Conservation (phyloP, 2,888 invertebrate genomes). For the Tiliacea aurago region DNA sequence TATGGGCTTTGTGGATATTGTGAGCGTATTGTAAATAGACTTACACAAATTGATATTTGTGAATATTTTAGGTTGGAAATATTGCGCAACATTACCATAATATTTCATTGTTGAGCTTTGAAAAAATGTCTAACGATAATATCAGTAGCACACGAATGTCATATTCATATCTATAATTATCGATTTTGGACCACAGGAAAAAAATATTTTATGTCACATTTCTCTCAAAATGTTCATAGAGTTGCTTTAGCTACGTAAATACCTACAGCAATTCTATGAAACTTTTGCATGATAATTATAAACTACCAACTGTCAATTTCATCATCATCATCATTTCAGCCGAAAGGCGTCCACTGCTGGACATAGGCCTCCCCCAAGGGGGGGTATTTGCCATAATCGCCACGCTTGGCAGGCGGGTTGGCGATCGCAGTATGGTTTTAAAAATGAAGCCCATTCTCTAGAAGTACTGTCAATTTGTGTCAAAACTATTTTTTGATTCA, state of each 20-base stretch:
- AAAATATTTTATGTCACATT: background rate
- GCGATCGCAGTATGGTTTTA: too few relatives aligned
- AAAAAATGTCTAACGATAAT: background rate
- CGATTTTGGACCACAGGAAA: background rate
- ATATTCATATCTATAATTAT: background rate
- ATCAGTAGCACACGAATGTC: background rate
- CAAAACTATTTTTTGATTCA: background rate
- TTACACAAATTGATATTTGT: constrained; percentile 11
- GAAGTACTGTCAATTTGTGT: too few relatives aligned
- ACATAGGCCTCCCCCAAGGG: too few relatives aligned
- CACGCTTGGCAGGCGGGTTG: too few relatives aligned
- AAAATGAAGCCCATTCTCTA: too few relatives aligned
- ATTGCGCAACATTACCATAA: background rate
- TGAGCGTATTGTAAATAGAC: constrained; percentile 34
- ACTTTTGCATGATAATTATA: background rate
- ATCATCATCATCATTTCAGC: too few relatives aligned
- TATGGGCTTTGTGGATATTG: constrained; percentile 32
- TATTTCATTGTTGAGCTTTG: background rate
- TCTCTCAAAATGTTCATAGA: background rate
- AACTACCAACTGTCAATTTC: too few relatives aligned
- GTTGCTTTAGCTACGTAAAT: background rate
- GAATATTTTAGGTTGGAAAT: constrained; percentile 20
- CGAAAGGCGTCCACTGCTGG: too few relatives aligned
- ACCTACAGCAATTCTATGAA: too few relatives aligned
- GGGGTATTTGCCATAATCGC: too few relatives aligned